Conservation (phyloP, 2,797 vertebrate species). For the Cuniculus paca region DNA sequence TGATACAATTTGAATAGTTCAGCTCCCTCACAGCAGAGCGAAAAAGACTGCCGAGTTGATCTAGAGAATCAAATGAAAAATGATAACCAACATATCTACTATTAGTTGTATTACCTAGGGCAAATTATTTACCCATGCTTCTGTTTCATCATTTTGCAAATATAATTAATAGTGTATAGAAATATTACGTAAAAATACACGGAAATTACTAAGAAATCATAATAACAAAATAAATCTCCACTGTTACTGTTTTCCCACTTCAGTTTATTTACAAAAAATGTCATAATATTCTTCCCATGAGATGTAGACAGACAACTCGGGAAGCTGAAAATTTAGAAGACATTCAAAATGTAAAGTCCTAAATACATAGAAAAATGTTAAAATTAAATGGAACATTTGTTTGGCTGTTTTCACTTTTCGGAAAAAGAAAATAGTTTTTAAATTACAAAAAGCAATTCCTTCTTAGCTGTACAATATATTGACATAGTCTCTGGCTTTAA, state of each 20-base stretch:
- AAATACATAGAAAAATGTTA: neutral
- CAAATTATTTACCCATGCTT: neutral
- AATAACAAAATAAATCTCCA: neutral
- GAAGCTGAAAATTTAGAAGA: slow-evolving; percentile 3
- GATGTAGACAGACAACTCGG: neutral
- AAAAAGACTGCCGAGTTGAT: neutral
- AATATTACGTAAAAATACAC: neutral
- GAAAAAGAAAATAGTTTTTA: slow-evolving; percentile 25
- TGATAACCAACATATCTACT: neutral
- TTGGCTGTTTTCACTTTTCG: neutral
- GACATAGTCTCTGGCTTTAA: neutral
- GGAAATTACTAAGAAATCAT: slow-evolving; percentile 18
- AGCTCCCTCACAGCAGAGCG: neutral
- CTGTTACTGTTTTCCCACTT: neutral
- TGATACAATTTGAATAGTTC: neutral
- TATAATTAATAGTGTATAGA: neutral
- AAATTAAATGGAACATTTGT: neutral
- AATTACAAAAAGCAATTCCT: neutral
- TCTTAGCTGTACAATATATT: neutral
- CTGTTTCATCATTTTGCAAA: slow-evolving; percentile 1
- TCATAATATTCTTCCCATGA: neutral
- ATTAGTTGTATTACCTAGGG: neutral
- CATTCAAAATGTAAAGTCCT: slow-evolving; percentile 6
- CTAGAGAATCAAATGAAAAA: neutral
- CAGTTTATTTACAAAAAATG: slow-evolving; percentile 2